Conservation (phyloP, 2,113 vertebrate genomes). For the Progne subis region DNA sequence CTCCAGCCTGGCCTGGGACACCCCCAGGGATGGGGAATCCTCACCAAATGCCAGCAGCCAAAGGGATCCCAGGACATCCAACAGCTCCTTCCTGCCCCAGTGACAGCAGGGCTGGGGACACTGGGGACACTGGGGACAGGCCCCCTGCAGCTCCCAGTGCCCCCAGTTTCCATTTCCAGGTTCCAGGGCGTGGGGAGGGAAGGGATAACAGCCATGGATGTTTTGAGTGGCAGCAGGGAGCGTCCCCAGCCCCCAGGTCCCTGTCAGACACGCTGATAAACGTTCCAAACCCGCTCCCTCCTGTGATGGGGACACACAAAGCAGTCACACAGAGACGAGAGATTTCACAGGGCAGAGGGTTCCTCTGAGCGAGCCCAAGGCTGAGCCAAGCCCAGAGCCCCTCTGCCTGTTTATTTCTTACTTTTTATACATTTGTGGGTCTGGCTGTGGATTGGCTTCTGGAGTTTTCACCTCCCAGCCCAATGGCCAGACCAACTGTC, state of each 20-base stretch:
- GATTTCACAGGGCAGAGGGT: too few relatives aligned
- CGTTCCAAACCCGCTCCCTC: background rate
- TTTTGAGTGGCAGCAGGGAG: background rate
- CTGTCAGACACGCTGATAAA: accelerated
- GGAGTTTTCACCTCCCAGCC: too few relatives aligned
- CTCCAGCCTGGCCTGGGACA: background rate
- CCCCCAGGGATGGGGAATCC: background rate
- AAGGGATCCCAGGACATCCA: accelerated
- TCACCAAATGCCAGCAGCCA: accelerated
- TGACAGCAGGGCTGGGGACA: accelerated
- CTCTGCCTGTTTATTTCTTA: too few relatives aligned
- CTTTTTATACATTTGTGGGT: too few relatives aligned
- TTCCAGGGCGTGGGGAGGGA: background rate
- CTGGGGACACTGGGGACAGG: background rate
- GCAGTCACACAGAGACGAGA: too few relatives aligned
- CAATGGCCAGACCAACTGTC: too few relatives aligned
- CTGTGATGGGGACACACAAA: too few relatives aligned
- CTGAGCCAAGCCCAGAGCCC: too few relatives aligned
- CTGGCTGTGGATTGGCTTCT: too few relatives aligned
- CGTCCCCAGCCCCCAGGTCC: accelerated
- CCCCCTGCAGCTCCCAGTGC: background rate
- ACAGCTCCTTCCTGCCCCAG: background rate
- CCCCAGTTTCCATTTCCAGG: accelerated
- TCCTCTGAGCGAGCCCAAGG: too few relatives aligned
- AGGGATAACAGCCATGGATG: background rate